Evolutionary conservation across 23 tunicate species (phyloP), one percentile per base, ranked within the genome.

Genomic region (Halocynthia aurantium): DNA sequence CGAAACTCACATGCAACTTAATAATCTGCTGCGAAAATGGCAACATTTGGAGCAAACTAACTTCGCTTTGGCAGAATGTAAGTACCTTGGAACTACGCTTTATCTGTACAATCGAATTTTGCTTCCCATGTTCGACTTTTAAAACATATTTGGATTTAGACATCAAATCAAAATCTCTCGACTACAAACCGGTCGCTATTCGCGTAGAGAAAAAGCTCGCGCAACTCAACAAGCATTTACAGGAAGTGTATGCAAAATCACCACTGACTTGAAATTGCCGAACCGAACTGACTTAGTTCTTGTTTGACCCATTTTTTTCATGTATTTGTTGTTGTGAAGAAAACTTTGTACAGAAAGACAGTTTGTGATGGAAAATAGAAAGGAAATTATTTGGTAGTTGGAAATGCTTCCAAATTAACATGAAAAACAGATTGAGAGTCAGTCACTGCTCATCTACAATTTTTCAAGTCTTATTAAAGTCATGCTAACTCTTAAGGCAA

Each of bases 21-120:
- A 69, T 44, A 92, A 92, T 67, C 61, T 77, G 71, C 87, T 82
- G 40, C 82, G 70, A 77, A 92, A 86, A 72, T 86, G 91, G 98
- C 92, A 92, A 70, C 88, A 86, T 60, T 7, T 92, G 69, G 98
- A 92, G 56, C 92, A 92, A 75, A 92, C 76, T 65, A 92, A 92
- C 69, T 92, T 92, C 66, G 87, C 93, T 52, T 53, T 92, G 68
- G 81, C 89, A 62, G 98, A 87, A 6, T 50, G 81, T 80, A 31
- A 56, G 71, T 53, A 6, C 50, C 67, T 8, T 4, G 44, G 44
- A 31, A 31, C 44, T 31, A 31, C 1, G 44, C 44, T 31, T 31
- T 4, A 31, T 31, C 44, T 4, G 44, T 31, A 31, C 44, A 60
- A 60, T 15, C 64, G 18, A 60, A 60, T 60, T 15, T 15, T 60